A percentile compares a stretch with the other conserved stretches of the same genome.
Conservation (phyloP, 2,888 invertebrate species). For the Galerucella calmariensis region DNA sequence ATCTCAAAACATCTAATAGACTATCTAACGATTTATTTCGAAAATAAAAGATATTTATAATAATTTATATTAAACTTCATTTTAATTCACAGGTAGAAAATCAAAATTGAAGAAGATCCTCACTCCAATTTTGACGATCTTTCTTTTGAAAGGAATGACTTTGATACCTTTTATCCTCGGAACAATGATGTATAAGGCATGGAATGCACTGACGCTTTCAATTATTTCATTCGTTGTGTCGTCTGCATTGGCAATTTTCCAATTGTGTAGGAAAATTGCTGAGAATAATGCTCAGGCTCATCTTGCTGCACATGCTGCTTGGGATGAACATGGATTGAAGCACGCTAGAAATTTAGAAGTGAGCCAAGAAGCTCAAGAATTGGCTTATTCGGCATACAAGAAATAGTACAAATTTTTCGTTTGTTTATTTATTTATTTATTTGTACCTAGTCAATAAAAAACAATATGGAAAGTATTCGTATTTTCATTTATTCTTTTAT, state of each 20-base stretch:
- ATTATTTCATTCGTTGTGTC: slow-evolving; percentile 91
- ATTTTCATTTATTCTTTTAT: slow-evolving; percentile 6
- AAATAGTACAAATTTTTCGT: neutral
- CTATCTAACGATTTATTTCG: no score
- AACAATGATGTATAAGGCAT: slow-evolving; percentile 86
- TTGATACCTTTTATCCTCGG: slow-evolving; percentile 87
- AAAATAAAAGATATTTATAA: no score
- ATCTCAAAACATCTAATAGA: no score
- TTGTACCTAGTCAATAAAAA: slow-evolving; percentile 27
- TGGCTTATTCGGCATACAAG: slow-evolving; percentile 72
- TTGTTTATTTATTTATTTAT: slow-evolving; percentile 21
- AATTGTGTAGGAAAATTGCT: slow-evolving; percentile 89
- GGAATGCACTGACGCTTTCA: slow-evolving; percentile 88
- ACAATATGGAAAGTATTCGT: slow-evolving; percentile 24
- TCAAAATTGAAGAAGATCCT: slow-evolving; percentile 87
- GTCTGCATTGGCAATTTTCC: slow-evolving; percentile 87
- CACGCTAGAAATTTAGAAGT: slow-evolving; percentile 54
- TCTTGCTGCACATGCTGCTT: slow-evolving; percentile 73
- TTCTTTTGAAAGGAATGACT: slow-evolving; percentile 87
- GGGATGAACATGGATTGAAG: slow-evolving; percentile 76
- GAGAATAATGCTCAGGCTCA: slow-evolving; percentile 78
- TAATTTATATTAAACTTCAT: slow-evolving; percentile 1
- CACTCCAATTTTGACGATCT: slow-evolving; percentile 85
- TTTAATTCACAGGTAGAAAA: slow-evolving; percentile 56
- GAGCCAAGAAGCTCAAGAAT: slow-evolving; percentile 71